phyloP scores from a whole-genome alignment of 2,797 vertebrate species.

The Leptodactylus fallax region DNA sequence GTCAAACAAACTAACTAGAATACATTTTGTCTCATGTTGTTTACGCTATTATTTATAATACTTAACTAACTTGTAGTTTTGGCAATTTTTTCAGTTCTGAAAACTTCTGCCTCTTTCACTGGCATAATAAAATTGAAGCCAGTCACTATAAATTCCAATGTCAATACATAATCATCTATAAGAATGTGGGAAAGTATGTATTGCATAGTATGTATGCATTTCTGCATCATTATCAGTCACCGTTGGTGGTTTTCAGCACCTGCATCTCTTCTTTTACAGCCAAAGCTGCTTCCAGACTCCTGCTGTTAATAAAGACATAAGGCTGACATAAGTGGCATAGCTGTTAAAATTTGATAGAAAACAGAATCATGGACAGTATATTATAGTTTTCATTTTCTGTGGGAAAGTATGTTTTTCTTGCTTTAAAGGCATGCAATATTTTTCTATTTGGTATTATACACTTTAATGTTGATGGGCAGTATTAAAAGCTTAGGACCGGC shows the following conservation, averaged over 20 bases:
- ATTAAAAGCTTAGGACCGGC: too few species aligned
- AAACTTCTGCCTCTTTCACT: neutral
- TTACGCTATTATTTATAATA: neutral
- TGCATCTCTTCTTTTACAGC: slow-evolving; percentile 17
- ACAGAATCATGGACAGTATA: neutral
- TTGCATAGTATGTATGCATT: neutral
- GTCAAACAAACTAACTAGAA: neutral
- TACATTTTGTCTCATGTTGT: too few species aligned
- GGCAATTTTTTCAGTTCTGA: neutral
- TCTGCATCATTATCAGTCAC: slow-evolving; percentile 27
- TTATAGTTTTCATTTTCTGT: neutral
- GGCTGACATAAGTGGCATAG: slow-evolving; percentile 20
- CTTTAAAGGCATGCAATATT: neutral
- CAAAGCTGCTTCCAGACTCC: slow-evolving; percentile 17
- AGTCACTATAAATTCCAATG: neutral
- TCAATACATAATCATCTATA: neutral
- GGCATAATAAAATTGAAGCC: neutral
- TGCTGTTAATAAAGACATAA: slow-evolving; percentile 26
- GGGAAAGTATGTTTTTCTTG: neutral
- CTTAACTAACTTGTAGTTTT: too few species aligned
- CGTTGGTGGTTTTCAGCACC: slow-evolving; percentile 11
- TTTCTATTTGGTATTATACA: too few species aligned
- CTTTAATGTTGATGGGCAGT: too few species aligned
- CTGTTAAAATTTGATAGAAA: slow-evolving; percentile 15
- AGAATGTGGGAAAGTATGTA: neutral